Conservation (phyloP, 1,140 invertebrate genomes). For the Trachymyrmex septentrionalis region DNA sequence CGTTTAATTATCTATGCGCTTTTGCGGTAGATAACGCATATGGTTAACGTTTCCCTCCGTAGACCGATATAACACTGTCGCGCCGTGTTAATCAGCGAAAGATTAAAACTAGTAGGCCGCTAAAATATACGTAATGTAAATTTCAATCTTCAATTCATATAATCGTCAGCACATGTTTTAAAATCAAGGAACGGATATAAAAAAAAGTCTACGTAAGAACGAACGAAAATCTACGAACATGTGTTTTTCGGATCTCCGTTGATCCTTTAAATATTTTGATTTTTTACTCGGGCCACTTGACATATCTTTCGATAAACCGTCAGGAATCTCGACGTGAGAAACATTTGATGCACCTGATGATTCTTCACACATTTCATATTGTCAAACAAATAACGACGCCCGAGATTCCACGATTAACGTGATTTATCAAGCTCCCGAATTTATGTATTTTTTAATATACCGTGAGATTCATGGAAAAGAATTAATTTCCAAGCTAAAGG, state of each 20-base stretch:
- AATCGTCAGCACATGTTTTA: constrained; percentile 65
- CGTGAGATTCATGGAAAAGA: not conserved
- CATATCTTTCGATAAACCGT: constrained; percentile 24
- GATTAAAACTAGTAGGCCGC: constrained; percentile 59
- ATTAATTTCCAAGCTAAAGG: not conserved
- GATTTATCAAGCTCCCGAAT: constrained; percentile 26
- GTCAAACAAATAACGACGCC: constrained; percentile 36
- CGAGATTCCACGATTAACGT: constrained; percentile 18
- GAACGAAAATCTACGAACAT: constrained; percentile 41
- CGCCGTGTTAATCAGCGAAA: constrained; percentile 64
- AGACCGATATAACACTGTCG: not conserved
- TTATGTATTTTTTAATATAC: not conserved
- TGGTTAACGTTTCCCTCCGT: constrained; percentile 21
- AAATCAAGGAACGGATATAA: not conserved
- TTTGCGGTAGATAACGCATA: constrained; percentile 35
- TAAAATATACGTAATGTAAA: constrained; percentile 45
- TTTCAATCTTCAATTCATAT: constrained; percentile 52
- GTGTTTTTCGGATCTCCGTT: constrained; percentile 52
- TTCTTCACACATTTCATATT: constrained; percentile 24
- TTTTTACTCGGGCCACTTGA: constrained; percentile 49
- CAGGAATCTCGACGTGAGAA: not conserved
- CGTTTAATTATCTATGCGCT: constrained; percentile 37
- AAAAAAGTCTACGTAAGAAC: constrained; percentile 2
- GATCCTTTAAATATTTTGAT: constrained; percentile 71
- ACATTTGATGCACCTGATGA: constrained; percentile 54